Percentiles rank a stretch among this genome's conserved stretches.
Conservation (phyloP, 92 coral and sea anemone genomes). For the Chrysogorgia sp. region DNA sequence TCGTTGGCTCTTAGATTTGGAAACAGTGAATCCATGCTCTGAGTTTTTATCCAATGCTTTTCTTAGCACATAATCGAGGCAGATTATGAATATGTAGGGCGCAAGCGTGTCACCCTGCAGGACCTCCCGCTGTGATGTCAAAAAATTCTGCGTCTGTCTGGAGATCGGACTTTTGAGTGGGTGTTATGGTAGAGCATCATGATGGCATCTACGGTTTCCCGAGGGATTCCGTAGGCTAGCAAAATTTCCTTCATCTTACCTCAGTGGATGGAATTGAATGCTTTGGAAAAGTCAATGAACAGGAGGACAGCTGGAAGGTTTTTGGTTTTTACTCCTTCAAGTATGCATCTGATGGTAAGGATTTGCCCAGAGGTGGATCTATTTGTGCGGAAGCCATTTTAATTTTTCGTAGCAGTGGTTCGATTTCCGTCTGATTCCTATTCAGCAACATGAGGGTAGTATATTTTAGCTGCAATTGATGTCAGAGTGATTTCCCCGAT, state of each 20-base stretch:
- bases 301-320: not conserved
- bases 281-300: slow-evolving; percentile 29
- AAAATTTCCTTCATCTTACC: slow-evolving; percentile 25
- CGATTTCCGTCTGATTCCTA: slow-evolving; percentile 9
- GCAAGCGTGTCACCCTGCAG: slow-evolving; percentile 34
- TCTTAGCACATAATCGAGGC: slow-evolving; percentile 53
- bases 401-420: not conserved
- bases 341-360: not conserved
- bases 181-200: slow-evolving; percentile 33
- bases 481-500: slow-evolving; percentile 47
- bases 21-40: slow-evolving; percentile 38
- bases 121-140: not conserved
- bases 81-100: slow-evolving; percentile 48
- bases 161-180: slow-evolving; percentile 12
- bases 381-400: slow-evolving; percentile 15
- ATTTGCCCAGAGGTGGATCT: not conserved
- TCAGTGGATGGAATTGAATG: slow-evolving; percentile 30
- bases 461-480: slow-evolving; percentile 50
- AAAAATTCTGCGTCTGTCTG: slow-evolving; percentile 17
- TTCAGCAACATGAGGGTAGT: slow-evolving; percentile 55
- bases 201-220: slow-evolving; percentile 23
- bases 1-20: slow-evolving; percentile 36
- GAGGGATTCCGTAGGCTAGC: slow-evolving; percentile 19
- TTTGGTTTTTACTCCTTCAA: slow-evolving; percentile 8
- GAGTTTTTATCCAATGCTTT: slow-evolving; percentile 22